Conservation (phyloP, 2,888 invertebrate species). For the Piscicola geometra region DNA sequence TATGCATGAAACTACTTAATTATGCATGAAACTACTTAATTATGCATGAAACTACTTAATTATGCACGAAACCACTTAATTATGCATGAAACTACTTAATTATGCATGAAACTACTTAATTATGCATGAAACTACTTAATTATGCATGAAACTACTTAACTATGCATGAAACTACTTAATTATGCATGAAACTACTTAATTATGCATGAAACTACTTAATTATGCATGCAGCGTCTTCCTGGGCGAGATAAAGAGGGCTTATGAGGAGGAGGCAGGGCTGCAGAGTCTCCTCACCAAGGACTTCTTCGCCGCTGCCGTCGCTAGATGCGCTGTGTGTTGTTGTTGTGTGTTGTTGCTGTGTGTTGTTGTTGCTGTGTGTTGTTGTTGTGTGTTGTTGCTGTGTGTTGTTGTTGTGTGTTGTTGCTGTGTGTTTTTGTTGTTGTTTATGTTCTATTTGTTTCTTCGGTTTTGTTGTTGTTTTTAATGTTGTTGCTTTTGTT, state of each 20-base stretch:
- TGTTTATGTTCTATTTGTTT: not conserved
- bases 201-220: no score
- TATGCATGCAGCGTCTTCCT: constrained; percentile 67
- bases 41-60: no score
- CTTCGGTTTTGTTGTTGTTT: not conserved
- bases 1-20: no score
- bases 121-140: not conserved
- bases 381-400: no score
- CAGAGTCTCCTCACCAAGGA: constrained; percentile 83
- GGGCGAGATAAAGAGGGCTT: constrained; percentile 87
- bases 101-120: not conserved
- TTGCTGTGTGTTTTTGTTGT: not conserved
- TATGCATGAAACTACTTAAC: no score
- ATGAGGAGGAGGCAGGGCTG: constrained; percentile 78
- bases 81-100: not conserved
- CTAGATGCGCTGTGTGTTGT: constrained; percentile 65
- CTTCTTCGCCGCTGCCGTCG: constrained; percentile 79
- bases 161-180: no score
- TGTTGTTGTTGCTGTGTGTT: no score
- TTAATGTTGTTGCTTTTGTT: not conserved
- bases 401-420: not conserved
- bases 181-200: no score
- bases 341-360: no score
- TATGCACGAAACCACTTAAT: no score
- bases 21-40: no score